These are phyloP conservation scores for Papilio dardanus DNA, from an alignment of 1,140 invertebrate genomes.

Conservation along the genomic window DNA sequence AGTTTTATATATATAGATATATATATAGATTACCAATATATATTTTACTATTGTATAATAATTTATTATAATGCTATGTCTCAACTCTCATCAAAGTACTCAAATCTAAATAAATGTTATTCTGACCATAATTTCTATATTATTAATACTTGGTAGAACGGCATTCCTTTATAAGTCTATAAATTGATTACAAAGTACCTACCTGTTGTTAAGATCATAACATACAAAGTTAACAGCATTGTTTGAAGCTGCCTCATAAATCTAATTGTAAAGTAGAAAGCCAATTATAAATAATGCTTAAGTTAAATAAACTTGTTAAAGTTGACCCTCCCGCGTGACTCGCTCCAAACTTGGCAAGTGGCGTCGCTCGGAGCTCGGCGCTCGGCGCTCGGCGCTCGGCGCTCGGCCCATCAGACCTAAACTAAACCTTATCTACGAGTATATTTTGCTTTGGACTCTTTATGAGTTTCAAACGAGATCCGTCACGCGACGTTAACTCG, in stretches of 20 bases:
- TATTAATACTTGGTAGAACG: not conserved
- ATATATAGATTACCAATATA: no score
- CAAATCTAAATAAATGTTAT: not conserved
- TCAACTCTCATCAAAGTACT: no score
- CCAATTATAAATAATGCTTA: conserved; percentile 73
- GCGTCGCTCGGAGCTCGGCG: conserved; percentile 26
- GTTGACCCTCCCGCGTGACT: conserved; percentile 67
- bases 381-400: conserved; percentile 46
- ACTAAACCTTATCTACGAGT: conserved; percentile 78
- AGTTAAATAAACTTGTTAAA: conserved; percentile 73
- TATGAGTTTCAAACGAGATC: conserved; percentile 81
- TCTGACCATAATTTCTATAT: not conserved
- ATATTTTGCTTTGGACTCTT: conserved; percentile 81
- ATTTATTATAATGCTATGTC: no score
- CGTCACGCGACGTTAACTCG: conserved; percentile 81
- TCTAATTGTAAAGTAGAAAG: conserved; percentile 68
- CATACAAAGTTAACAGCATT: conserved; percentile 28
- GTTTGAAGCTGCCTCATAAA: conserved; percentile 43
- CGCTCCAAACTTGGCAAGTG: conserved; percentile 75
- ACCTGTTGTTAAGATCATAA: conserved; percentile 27
- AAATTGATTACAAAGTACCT: not conserved
- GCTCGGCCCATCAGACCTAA: conserved; percentile 66
- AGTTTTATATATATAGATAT: no score
- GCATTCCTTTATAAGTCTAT: not conserved
- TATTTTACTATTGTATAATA: no score